Evolutionary conservation across 2,113 vertebrate genomes (phyloP), one percentile per base, ranked within the genome.

Genomic region (Antechinus stuartii): DNA sequence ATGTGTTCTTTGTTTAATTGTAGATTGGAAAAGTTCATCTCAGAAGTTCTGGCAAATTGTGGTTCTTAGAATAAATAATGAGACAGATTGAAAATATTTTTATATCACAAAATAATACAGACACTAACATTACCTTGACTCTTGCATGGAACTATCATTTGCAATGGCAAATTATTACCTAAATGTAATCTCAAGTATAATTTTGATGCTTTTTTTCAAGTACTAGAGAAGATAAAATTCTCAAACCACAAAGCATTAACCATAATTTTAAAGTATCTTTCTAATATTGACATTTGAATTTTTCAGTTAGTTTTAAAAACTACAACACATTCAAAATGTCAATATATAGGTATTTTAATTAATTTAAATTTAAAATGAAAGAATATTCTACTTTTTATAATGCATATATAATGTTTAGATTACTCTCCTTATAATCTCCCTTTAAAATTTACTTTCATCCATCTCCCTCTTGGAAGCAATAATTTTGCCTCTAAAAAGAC

Each of bases 1-100:
- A 97, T 98, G 97, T 96, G 97, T 97, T 96, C 96, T 95, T 95
- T 97, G 95, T 97, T 98, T 98, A 97, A 98, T 95, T 96, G 96
- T 96, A 96, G 92, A 97, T 96, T 92, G 97, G 96, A 98, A 98
- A 93, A 91, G 97, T 97, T 95, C 91, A 98, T 97, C 97, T 98
- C 91, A 89, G 90, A 89, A 49, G 91, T 97, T 94, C 96, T 97
- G 97, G 97, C 96, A 96, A 97, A 92, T 97, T 98, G 96, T 97
- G 97, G 96, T 96, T 95, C 89, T 98, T 94, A 94, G 97, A 96
- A 96, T 98, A 97, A 98, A 95, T 98, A 98, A 98, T 98, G 97
- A 98, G 97, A 97, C 98, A 76, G 2, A 12, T 89, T 98, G 96
- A 97, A 97, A 97, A 90, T 52, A 55, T 76, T 89, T 12, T 92